These are phyloP conservation scores for Gambusia affinis DNA, from an alignment of 2,113 vertebrate genomes.

Conservation along the genomic window DNA sequence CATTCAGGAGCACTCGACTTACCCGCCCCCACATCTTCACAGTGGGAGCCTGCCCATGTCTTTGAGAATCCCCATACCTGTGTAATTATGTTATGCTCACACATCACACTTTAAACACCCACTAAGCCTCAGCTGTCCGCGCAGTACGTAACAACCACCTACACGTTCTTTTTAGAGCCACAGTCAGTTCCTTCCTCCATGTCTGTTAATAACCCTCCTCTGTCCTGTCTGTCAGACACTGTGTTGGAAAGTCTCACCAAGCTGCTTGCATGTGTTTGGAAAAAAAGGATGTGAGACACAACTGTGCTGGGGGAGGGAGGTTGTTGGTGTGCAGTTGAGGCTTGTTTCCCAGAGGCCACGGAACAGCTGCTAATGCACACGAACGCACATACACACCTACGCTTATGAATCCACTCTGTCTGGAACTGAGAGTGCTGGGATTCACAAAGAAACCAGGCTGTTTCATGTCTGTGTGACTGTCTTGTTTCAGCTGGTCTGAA, in stretches of 20 bases:
- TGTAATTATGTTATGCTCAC: conserved; percentile 64
- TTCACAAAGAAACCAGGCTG: conserved; percentile 62
- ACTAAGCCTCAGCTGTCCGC: conserved; percentile 66
- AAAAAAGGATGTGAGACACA: conserved; percentile 66
- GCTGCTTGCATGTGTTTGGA: conserved; percentile 40
- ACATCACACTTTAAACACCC: conserved; percentile 64
- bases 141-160: conserved; percentile 57
- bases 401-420: conserved; percentile 40
- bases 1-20: not conserved
- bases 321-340: conserved; percentile 51
- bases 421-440: conserved; percentile 56
- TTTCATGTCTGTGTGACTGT: conserved; percentile 65
- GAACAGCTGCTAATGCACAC: conserved; percentile 67
- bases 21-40: conserved; percentile 44
- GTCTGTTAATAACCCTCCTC: conserved; percentile 61
- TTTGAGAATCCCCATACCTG: conserved; percentile 57
- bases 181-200: conserved; percentile 61
- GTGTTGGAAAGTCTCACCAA: conserved; percentile 44
- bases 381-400: conserved; percentile 22
- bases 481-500: conserved; percentile 64
- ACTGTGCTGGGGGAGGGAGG: conserved; percentile 32
- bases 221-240: conserved; percentile 46
- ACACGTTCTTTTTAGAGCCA: conserved; percentile 65
- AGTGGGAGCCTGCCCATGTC: conserved; percentile 44
- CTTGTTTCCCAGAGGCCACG: conserved; percentile 50